These are phyloP conservation scores for Notarius quadriscutis DNA, from an alignment of 2,113 vertebrate genomes.

Conservation along the genomic window DNA sequence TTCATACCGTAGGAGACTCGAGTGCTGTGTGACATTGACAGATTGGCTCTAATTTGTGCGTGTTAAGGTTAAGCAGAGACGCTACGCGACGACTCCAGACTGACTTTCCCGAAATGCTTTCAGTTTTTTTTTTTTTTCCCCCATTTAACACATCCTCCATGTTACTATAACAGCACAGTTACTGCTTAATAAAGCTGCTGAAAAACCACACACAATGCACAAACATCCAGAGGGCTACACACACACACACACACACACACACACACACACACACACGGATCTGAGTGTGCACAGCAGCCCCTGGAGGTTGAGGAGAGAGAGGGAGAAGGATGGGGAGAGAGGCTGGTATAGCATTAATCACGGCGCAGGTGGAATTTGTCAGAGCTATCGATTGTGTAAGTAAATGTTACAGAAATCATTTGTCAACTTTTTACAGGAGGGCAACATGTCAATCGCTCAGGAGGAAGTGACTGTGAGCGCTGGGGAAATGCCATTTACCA, in stretches of 20 bases:
- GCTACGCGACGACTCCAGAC: neutral
- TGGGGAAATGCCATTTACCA: slow-evolving; percentile 49
- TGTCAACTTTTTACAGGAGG: slow-evolving; percentile 83
- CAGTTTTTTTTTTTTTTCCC: neutral
- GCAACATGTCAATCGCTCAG: slow-evolving; percentile 77
- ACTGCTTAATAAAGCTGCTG: slow-evolving; percentile 37
- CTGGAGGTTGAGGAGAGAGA: slow-evolving; percentile 43
- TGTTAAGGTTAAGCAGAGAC: slow-evolving; percentile 16
- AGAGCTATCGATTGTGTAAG: slow-evolving; percentile 90
- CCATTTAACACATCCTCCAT: slow-evolving; percentile 12
- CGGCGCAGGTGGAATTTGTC: slow-evolving; percentile 90
- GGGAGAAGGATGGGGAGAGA: slow-evolving; percentile 41
- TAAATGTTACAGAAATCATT: slow-evolving; percentile 94
- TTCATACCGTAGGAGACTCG: neutral
- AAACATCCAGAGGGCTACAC: slow-evolving; percentile 37
- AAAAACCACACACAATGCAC: slow-evolving; percentile 44
- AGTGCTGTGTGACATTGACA: slow-evolving; percentile 17
- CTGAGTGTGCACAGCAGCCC: slow-evolving; percentile 43
- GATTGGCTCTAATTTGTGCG: slow-evolving; percentile 27
- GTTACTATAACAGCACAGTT: slow-evolving; percentile 31
- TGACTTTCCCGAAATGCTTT: neutral
- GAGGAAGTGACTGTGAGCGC: slow-evolving; percentile 52
- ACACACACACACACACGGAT: slow-evolving; percentile 34
- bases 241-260: slow-evolving; percentile 29
- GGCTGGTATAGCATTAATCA: slow-evolving; percentile 83